These are phyloP conservation scores for Conus canariensis DNA, from an alignment of 2,888 invertebrate genomes.

Conservation along the genomic window DNA sequence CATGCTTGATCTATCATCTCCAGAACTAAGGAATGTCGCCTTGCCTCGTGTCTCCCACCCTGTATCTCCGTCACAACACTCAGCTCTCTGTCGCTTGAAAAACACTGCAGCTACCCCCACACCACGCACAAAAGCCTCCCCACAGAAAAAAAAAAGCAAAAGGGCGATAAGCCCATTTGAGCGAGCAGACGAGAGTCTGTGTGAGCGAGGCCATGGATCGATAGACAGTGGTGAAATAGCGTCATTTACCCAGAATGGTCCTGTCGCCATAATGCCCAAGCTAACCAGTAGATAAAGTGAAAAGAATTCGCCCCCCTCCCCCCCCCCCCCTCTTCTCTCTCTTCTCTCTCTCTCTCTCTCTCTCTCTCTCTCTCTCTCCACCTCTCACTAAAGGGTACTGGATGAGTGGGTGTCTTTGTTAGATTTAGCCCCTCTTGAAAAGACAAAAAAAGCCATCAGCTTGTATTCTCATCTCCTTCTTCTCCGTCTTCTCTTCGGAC, in stretches of 20 bases:
- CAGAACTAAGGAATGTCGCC: no score
- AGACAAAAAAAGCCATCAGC: not conserved
- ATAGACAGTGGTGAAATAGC: slow-evolving; percentile 29
- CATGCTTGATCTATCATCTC: no score
- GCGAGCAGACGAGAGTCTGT: not conserved
- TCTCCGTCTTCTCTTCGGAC: no score
- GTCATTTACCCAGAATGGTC: slow-evolving; percentile 37
- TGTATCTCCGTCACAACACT: no score
- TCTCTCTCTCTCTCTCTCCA: no score
- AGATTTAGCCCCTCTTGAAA: not conserved
- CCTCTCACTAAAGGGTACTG: not conserved
- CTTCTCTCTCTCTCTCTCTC: no score
- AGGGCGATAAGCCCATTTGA: not conserved
- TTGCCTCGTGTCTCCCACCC: no score
- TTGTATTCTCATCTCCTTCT: no score
- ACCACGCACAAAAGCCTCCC: no score
- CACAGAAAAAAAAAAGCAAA: not conserved
- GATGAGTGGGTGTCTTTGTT: not conserved
- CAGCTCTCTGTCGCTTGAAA: no score
- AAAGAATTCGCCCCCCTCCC: not conserved
- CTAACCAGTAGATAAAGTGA: slow-evolving; percentile 4
- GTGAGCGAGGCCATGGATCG: not conserved
- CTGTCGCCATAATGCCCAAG: slow-evolving; percentile 21
- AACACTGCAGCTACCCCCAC: not conserved
- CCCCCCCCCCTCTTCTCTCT: not conserved